These are phyloP conservation scores for Drosophila kambysellisi DNA, from an alignment of 2,888 invertebrate species.

Conservation along the genomic window DNA sequence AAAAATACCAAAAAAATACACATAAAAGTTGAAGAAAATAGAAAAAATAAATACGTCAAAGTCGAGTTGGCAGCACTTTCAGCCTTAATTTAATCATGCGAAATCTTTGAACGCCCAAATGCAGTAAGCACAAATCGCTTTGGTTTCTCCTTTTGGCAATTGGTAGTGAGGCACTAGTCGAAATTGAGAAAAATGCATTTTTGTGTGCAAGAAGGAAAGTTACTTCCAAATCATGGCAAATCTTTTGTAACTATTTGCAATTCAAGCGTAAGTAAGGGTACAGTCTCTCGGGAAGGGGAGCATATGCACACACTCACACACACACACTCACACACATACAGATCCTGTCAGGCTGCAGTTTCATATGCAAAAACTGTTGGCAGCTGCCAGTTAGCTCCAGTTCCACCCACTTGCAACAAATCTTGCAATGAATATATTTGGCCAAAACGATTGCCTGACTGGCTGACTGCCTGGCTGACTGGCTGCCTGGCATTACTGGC, in stretches of 20 bases:
- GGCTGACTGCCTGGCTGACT: slow-evolving; percentile 31
- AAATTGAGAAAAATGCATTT: slow-evolving; percentile 47
- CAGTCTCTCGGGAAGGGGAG: slow-evolving; percentile 28
- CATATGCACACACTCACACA: slow-evolving; percentile 23
- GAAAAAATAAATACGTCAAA: slow-evolving; percentile 40
- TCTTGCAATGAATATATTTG: slow-evolving; percentile 84
- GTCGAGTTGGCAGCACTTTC: slow-evolving; percentile 30
- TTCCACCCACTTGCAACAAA: slow-evolving; percentile 73
- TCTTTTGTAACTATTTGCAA: slow-evolving; percentile 84
- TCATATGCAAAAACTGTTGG: slow-evolving; percentile 64
- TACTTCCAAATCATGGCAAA: slow-evolving; percentile 75
- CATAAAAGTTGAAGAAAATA: slow-evolving; percentile 3
- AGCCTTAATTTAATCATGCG: slow-evolving; percentile 72
- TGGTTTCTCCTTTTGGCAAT: slow-evolving; percentile 53
- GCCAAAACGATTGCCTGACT: slow-evolving; percentile 42
- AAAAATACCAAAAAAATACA: slow-evolving; percentile 19
- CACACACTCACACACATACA: slow-evolving; percentile 26
- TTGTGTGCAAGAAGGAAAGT: slow-evolving; percentile 36
- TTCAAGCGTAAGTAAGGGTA: slow-evolving; percentile 80
- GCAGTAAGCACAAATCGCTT: slow-evolving; percentile 77
- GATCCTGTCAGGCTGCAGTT: slow-evolving; percentile 24
- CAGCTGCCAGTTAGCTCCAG: not conserved
- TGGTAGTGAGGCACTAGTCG: slow-evolving; percentile 28
- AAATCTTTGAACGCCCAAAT: slow-evolving; percentile 70
- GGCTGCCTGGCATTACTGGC: slow-evolving; percentile 54